These are phyloP conservation scores for Chrosomus eos DNA, from an alignment of 2,797 vertebrate species.

Conservation along the genomic window DNA sequence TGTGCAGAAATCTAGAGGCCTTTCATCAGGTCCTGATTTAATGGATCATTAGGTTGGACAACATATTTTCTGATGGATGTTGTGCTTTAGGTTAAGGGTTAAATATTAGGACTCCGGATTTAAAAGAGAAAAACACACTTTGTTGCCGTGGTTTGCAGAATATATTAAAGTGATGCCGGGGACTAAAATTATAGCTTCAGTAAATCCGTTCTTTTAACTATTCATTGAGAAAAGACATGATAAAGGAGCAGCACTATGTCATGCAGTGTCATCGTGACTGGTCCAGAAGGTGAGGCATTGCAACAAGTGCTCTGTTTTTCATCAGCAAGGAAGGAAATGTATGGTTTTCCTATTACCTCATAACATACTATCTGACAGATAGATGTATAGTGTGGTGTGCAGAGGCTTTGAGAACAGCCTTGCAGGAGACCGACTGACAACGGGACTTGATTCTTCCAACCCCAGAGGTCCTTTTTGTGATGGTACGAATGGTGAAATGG, in stretches of 20 bases:
- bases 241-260: constrained; percentile 27
- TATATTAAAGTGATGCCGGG: constrained; percentile 10
- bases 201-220: constrained; percentile 42
- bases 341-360: constrained; percentile 70
- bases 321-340: constrained; percentile 34
- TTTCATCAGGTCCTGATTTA: constrained; percentile 15
- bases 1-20: not conserved
- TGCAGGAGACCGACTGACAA: constrained; percentile 48
- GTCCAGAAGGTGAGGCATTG: constrained; percentile 39
- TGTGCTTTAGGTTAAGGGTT: constrained; percentile 17
- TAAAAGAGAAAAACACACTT: constrained; percentile 17
- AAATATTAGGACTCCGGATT: constrained; percentile 2
- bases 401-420: constrained; percentile 63
- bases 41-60: constrained; percentile 30
- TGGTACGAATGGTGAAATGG: constrained; percentile 57
- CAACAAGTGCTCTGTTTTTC: constrained; percentile 50
- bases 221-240: constrained; percentile 37
- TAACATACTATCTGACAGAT: constrained; percentile 47
- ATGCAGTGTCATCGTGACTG: constrained; percentile 41
- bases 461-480: constrained; percentile 51
- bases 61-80: constrained; percentile 2
- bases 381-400: constrained; percentile 57
- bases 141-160: not conserved
- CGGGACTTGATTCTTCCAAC: constrained; percentile 4
- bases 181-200: constrained; percentile 34